Percentiles rank a stretch among this genome's conserved stretches.
phyloP scores from a whole-genome alignment of 2,888 invertebrate genomes.

The Leucozona laternaria region DNA sequence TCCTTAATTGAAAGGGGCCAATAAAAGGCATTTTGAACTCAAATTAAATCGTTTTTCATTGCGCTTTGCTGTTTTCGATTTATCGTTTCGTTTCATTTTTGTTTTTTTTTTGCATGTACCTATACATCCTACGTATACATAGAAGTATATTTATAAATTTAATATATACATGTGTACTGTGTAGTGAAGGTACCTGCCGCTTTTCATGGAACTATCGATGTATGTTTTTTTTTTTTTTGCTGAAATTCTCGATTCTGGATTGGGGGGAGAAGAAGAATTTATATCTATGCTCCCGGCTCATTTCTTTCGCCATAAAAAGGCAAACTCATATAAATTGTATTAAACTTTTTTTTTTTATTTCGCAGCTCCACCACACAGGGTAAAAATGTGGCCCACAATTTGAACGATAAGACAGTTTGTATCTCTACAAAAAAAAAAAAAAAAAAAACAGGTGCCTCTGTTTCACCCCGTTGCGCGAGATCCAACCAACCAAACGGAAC shows the following conservation, averaged over 20 bases:
- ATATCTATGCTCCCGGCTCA: constrained; percentile 16
- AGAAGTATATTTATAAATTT: too few relatives aligned
- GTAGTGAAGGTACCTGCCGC: not conserved
- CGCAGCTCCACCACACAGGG: not conserved
- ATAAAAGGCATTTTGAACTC: constrained; percentile 46
- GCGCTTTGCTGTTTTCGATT: constrained; percentile 37
- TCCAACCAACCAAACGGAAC: constrained; percentile 34
- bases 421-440: not conserved
- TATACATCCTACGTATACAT: too few relatives aligned
- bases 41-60: constrained; percentile 56
- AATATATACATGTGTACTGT: too few relatives aligned
- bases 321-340: constrained; percentile 67
- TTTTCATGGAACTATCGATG: constrained; percentile 5
- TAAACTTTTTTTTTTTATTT: constrained; percentile 32
- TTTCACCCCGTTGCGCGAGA: not conserved
- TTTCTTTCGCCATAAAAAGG: constrained; percentile 51
- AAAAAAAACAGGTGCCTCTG: constrained; percentile 36
- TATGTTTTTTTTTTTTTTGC: not conserved
- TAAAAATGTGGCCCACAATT: constrained; percentile 41
- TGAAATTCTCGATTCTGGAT: not conserved
- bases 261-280: too few relatives aligned
- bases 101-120: constrained; percentile 1
- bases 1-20: constrained; percentile 48
- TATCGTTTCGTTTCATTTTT: constrained; percentile 8
- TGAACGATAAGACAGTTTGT: constrained; percentile 56